phyloP scores from a whole-genome alignment of 2,797 vertebrate species.

The Miichthys miiuy region DNA sequence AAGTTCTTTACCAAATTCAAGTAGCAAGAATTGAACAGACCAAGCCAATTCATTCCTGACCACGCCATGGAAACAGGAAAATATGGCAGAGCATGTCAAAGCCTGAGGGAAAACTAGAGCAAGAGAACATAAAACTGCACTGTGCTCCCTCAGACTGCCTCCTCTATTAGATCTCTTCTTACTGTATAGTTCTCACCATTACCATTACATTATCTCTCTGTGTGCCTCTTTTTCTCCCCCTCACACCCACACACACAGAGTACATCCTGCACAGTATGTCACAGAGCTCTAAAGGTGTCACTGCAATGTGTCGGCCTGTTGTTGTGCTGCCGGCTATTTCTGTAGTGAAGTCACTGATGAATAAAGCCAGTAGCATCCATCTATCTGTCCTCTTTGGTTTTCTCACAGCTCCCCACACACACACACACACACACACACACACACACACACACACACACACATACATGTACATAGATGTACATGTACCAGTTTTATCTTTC shows the following conservation, averaged over 20 bases:
- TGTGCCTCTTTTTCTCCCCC: constrained; percentile 1
- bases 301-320: constrained; percentile 50
- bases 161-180: neutral
- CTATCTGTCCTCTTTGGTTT: neutral
- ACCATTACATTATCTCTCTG: constrained; percentile 1
- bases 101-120: neutral
- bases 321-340: constrained; percentile 46
- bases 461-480: neutral
- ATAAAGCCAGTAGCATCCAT: constrained; percentile 17
- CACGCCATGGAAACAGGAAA: constrained; percentile 1
- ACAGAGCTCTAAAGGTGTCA: constrained; percentile 55
- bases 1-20: neutral
- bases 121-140: neutral
- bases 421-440: constrained; percentile 2
- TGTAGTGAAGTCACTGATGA: constrained; percentile 54
- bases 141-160: neutral
- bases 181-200: constrained; percentile 5
- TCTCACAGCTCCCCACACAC: neutral
- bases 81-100: neutral
- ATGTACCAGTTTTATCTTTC: neutral
- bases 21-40: neutral
- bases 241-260: constrained; percentile 25
- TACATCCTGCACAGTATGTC: constrained; percentile 49
- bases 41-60: neutral
- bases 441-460: constrained; percentile 7